Evolutionary conservation across 2,797 vertebrate genomes (phyloP).

Genomic region (Halcyon chelicuti): DNA sequence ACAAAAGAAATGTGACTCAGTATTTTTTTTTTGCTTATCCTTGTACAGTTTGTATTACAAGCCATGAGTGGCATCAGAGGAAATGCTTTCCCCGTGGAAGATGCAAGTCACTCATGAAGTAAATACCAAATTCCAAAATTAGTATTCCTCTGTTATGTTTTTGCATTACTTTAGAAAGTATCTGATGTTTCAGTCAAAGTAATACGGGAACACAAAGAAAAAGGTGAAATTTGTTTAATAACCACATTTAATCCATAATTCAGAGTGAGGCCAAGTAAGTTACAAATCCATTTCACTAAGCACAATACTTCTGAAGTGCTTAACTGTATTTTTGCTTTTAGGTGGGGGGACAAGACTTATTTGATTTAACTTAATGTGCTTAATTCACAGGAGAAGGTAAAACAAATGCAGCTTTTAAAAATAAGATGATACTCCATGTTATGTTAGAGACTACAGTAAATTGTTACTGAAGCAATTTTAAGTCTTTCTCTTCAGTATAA

Average conservation of each 20-base stretch:
- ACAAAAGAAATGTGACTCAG: not conserved
- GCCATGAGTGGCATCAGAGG: not conserved
- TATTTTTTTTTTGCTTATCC: not conserved
- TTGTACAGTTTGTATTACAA: not conserved
- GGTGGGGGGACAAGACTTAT: not conserved
- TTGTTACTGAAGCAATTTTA: slow-evolving; percentile 31
- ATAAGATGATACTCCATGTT: not conserved
- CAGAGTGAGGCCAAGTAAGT: not conserved
- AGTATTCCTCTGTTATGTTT: not conserved
- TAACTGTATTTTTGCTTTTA: not conserved
- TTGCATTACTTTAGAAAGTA: not conserved
- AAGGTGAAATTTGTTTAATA: not conserved
- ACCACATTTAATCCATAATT: not conserved
- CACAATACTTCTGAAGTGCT: not conserved
- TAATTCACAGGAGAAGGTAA: not conserved
- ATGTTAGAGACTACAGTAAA: not conserved
- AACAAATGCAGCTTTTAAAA: not conserved
- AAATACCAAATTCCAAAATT: not conserved
- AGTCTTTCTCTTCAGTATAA: slow-evolving; percentile 12
- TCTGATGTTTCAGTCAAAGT: slow-evolving; percentile 14
- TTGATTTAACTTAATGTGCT: not conserved
- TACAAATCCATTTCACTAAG: not conserved
- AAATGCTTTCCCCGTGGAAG: not conserved
- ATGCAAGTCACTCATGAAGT: not conserved
- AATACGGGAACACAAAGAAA: not conserved